Conservation (phyloP, 2,888 invertebrate species). For the Lepidocyrtinus sp. region DNA sequence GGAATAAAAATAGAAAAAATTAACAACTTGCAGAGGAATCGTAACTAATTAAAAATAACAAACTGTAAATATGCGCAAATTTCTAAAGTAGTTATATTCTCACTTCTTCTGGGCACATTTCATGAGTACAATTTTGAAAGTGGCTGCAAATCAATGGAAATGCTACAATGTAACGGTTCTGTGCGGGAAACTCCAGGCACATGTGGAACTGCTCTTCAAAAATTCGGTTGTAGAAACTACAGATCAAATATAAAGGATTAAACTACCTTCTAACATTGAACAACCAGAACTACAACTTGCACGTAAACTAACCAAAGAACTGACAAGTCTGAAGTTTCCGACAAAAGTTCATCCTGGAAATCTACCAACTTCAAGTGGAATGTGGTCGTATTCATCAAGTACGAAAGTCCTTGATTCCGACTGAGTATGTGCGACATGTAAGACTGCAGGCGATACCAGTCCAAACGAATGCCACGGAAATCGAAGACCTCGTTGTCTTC, state of each 20-base stretch:
- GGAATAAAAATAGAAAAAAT: conserved; percentile 56
- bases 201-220: conserved; percentile 99
- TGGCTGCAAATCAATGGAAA: conserved; percentile 98
- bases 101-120: conserved; percentile 96
- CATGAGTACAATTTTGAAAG: conserved; percentile 98
- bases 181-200: conserved; percentile 99
- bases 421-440: conserved; percentile 84
- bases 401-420: conserved; percentile 80
- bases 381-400: conserved; percentile 93
- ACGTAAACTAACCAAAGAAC: conserved; percentile 83
- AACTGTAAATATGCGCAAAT: background rate
- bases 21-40: background rate
- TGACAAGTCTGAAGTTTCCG: conserved; percentile 97
- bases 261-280: background rate
- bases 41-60: background rate
- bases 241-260: conserved; percentile 50
- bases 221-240: conserved; percentile 91
- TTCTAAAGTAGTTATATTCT: conserved; percentile 32
- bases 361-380: conserved; percentile 99
- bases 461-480: conserved; percentile 93
- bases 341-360: conserved; percentile 95
- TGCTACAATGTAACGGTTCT: conserved; percentile 97
- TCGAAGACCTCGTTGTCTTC: conserved; percentile 97
- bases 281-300: background rate
- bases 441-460: conserved; percentile 98